Evolutionary conservation across 1,140 invertebrate species (phyloP).

Genomic region (Leptinotarsa lineolata): DNA sequence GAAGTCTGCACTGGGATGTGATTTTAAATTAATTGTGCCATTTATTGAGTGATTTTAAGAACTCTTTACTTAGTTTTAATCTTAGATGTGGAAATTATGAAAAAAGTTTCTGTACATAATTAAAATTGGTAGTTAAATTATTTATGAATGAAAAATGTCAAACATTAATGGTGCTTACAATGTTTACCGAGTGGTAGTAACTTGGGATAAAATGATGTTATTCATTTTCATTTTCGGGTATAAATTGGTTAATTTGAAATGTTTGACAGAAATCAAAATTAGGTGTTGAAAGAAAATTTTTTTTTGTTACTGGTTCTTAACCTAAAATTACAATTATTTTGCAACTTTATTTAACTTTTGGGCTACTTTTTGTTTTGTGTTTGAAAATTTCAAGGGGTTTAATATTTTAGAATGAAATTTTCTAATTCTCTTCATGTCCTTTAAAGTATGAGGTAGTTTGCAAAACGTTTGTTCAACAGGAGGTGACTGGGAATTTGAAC

Average conservation of each 20-base stretch:
- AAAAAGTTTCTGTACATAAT: slow-evolving; percentile 37
- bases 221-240: too few relatives aligned
- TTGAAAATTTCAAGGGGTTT: too few relatives aligned
- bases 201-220: not conserved
- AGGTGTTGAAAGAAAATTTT: not conserved
- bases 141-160: slow-evolving; percentile 45
- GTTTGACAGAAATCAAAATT: not conserved
- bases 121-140: slow-evolving; percentile 38
- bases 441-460: too few relatives aligned
- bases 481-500: too few relatives aligned
- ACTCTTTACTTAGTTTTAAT: slow-evolving; percentile 28
- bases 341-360: too few relatives aligned
- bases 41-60: slow-evolving; percentile 37
- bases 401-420: too few relatives aligned
- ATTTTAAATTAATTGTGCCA: slow-evolving; percentile 36
- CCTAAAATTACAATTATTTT: too few relatives aligned
- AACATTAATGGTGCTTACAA: slow-evolving; percentile 52
- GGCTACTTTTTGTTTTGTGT: too few relatives aligned
- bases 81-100: slow-evolving; percentile 17
- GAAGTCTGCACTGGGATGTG: slow-evolving; percentile 28
- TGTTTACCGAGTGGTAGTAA: not conserved
- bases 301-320: too few relatives aligned
- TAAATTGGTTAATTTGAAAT: too few relatives aligned
- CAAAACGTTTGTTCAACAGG: too few relatives aligned
- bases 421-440: too few relatives aligned